Evolutionary conservation across 2,113 vertebrate species (phyloP), one percentile per base, ranked within the genome.

Genomic region (Sula dactylatra): DNA sequence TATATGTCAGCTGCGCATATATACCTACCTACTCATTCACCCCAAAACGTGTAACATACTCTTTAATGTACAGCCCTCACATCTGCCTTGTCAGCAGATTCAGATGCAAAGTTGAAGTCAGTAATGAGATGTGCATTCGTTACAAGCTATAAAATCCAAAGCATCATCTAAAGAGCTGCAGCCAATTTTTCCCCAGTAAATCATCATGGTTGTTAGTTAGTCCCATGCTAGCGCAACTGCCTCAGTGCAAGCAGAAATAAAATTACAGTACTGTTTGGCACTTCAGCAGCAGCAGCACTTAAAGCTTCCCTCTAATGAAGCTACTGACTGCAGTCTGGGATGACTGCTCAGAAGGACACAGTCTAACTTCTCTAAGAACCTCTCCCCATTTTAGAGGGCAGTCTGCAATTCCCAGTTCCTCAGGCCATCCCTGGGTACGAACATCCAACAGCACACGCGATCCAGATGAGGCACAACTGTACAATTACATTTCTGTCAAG

Each of bases 401-500:
- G 67, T 5, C 20, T 21, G 67, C 55, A 58, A 13, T 7, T 38
- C 47, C 72, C 13, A 10, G 17, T 9, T n/a, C 50, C 78, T 38
- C 58, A 49, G n/a, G 8, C 16, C 49, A 27, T 6, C 76, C 25
- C 44, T 14, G 8, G 0, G n/a, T 32, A 16, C 58, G 3, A 8
- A 22, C 16, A 38, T 2, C 55, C 0, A 0, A 27, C 32, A 38
- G 56, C 1, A 31, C 58, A 6, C 16, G 6, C 0, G 1, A 20
- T 2, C 32, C 36, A 19, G 42, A 5, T 4, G 31, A 52, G 42
- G 32, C 47, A 40, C 2, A 0, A 12, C 36, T 3, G 4, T 7
- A 15, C 66, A 32, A 16, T 7, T 13, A 2, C 26, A 10, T 11
- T 54, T 19, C 44, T 34, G 18, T 7, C 44, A 21, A 25, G 72